phyloP scores from a whole-genome alignment of 2,113 vertebrate genomes.

The Chitala chitala region DNA sequence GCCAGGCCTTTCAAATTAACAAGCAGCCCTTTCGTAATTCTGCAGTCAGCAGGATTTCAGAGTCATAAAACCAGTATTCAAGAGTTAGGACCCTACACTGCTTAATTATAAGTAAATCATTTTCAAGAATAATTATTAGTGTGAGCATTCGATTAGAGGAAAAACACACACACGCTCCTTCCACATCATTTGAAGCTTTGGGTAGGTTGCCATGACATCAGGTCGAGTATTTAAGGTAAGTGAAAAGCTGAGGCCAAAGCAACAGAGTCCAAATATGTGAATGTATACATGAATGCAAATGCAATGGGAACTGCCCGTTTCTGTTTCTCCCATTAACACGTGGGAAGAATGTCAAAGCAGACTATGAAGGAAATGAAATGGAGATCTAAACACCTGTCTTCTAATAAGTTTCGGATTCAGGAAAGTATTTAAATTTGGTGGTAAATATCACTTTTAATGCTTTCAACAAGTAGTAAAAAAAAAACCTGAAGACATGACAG shows the following conservation, averaged over 20 bases:
- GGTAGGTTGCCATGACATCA: not conserved
- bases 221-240: not conserved
- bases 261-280: too few species aligned
- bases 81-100: not conserved
- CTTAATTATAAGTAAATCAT: constrained; percentile 6
- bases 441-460: too few species aligned
- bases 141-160: not conserved
- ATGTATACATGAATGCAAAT: too few species aligned
- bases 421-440: too few species aligned
- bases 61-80: constrained; percentile 10
- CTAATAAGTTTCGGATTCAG: too few species aligned
- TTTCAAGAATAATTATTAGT: not conserved
- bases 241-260: not conserved
- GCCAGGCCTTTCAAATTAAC: constrained; percentile 5
- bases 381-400: too few species aligned
- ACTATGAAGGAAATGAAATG: too few species aligned
- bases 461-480: too few species aligned
- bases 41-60: constrained; percentile 15
- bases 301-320: too few species aligned
- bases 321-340: too few species aligned
- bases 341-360: too few species aligned
- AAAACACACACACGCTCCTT: not conserved
- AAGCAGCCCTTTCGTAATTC: not conserved
- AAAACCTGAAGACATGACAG: too few species aligned
- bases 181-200: not conserved